Evolutionary conservation across 2,888 invertebrate genomes (phyloP).

Genomic region (Theodoxus fluviatilis): DNA sequence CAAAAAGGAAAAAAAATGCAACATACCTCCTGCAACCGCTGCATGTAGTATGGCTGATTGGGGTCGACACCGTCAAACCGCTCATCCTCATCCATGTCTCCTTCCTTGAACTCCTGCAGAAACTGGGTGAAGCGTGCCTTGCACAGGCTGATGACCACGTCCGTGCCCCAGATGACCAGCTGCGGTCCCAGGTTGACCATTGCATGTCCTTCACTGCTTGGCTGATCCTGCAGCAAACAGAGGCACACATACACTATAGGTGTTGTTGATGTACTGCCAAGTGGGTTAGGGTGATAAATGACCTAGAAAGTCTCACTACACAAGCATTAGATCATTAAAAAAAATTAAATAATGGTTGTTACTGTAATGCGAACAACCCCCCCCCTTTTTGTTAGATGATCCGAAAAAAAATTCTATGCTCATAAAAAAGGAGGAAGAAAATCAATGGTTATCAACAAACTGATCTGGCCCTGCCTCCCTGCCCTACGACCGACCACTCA

Average conservation of each 20-base stretch:
- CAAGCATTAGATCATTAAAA: slow-evolving; percentile 14
- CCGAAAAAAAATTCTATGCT: no score
- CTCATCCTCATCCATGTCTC: slow-evolving; percentile 66
- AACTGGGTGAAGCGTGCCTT: slow-evolving; percentile 80
- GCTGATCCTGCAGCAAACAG: no score
- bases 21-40: slow-evolving; percentile 86
- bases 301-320: no score
- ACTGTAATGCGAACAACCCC: no score
- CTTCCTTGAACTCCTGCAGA: slow-evolving; percentile 52
- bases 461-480: no score
- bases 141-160: slow-evolving; percentile 91
- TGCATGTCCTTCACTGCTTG: slow-evolving; percentile 28
- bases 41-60: slow-evolving; percentile 86
- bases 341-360: background rate
- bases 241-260: no score
- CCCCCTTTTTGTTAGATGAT: no score
- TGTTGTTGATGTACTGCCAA: no score
- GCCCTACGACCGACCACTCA: no score
- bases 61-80: slow-evolving; percentile 72
- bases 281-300: no score
- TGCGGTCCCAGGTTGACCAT: slow-evolving; percentile 71
- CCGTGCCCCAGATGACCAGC: slow-evolving; percentile 93
- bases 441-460: no score
- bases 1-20: background rate
- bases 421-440: no score